Conservation (phyloP, 2,888 invertebrate genomes). For the Phalera bucephala region DNA sequence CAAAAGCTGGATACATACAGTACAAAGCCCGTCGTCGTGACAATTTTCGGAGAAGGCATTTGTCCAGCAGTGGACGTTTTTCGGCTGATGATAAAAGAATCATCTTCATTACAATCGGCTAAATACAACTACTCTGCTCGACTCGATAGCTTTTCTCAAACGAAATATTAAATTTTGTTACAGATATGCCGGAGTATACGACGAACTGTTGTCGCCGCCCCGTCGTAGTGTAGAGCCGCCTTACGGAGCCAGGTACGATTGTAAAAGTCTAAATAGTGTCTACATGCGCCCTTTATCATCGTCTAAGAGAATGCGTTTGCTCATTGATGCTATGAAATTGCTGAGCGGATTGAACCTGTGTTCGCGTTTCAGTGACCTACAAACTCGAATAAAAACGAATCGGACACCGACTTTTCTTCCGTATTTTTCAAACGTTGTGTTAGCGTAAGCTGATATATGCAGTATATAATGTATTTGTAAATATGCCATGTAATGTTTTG, state of each 20-base stretch:
- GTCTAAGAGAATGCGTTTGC: conserved; percentile 43
- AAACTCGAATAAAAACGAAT: conserved; percentile 17
- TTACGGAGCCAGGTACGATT: conserved; percentile 80
- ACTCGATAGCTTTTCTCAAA: too few relatives aligned
- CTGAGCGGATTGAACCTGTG: conserved; percentile 71
- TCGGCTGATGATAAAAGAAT: too few relatives aligned
- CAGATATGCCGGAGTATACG: conserved; percentile 75
- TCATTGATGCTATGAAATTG: conserved; percentile 53
- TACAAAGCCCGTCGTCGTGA: too few relatives aligned
- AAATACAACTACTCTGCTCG: too few relatives aligned
- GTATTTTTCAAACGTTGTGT: conserved; percentile 7
- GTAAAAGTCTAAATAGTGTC: conserved; percentile 74
- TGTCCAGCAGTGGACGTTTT: too few relatives aligned
- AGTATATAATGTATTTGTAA: background rate
- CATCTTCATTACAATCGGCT: too few relatives aligned
- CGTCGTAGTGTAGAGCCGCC: conserved; percentile 77
- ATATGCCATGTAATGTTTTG: too few relatives aligned
- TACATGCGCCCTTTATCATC: conserved; percentile 49
- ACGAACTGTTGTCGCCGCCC: conserved; percentile 77
- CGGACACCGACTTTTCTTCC: conserved; percentile 8
- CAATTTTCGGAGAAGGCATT: too few relatives aligned
- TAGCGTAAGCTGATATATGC: conserved; percentile 1
- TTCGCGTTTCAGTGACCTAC: conserved; percentile 37
- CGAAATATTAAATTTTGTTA: too few relatives aligned
- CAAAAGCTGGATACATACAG: too few relatives aligned